Base-by-base conservation (phyloP, 2,888 invertebrate species). In the Meteorus cinctellus region DNA sequence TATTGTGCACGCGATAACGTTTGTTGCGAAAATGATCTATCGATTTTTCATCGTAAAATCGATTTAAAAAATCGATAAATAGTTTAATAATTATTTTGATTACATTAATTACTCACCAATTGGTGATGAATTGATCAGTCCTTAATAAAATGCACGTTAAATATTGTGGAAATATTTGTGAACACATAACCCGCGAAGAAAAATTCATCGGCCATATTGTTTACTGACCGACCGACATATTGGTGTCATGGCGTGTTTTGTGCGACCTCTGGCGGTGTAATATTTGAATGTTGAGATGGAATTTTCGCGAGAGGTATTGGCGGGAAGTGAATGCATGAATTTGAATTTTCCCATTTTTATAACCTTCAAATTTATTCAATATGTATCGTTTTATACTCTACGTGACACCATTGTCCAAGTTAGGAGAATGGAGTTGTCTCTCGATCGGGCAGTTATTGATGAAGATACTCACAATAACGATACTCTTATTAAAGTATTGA, bases 131-230 rank as follows among this genome's bases (percentile, higher is more conserved):
- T 65, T 65, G 31, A 66, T 72, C 63, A 77, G 62, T 78, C 67
- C 73, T 72, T 74, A 66, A 76, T 75, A 34, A 59, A 36, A 66
- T 65, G 75, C 77, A 68, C 69, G 75, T 75, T 71, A 74, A 77
- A 82, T 80, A 79, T 75, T 72, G 74, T 72, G 78, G 78, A 74
- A 76, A 79, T 71, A 76, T 73, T 74, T 76, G 72, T 77, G 77
- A 84, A 85, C 82, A 86, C 87, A 86, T 86, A 85, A 86, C 87
- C 85, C 85, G 81, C 85, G 82, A 80, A 84, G 84, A 78, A 80
- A 81, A 80, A 81, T 81, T 76, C 82, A 84, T 81, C 85, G 84
- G 86, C 86, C 86, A 86, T 86, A 86, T 86, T 86, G 86, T 86
- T 86, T 86, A 86, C 85, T 59, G 59, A 55, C 55, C 55, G 55